Conservation (phyloP, 2,797 vertebrate species). For the Botia almorhae region DNA sequence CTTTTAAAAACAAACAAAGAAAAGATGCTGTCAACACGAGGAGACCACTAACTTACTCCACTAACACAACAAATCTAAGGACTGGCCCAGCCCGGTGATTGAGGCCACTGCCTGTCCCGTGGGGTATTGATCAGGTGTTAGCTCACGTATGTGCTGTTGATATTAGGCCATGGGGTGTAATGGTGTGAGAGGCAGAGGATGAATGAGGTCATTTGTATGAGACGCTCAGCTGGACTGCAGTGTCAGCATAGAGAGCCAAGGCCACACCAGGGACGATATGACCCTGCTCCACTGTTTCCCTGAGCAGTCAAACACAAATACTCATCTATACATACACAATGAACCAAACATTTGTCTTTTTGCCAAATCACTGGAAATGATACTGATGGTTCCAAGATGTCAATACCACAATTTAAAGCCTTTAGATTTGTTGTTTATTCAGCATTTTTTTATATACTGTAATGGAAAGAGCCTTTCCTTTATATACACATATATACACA, state of each 20-base stretch:
- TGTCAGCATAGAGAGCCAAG: slow-evolving; percentile 77
- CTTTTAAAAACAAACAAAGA: slow-evolving; percentile 44
- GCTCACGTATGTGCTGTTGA: slow-evolving; percentile 43
- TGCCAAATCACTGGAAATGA: not conserved
- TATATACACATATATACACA: not conserved
- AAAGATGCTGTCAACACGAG: slow-evolving; percentile 36
- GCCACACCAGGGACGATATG: slow-evolving; percentile 79
- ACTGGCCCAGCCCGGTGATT: slow-evolving; percentile 22
- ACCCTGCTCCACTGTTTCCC: slow-evolving; percentile 76
- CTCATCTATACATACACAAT: slow-evolving; percentile 25
- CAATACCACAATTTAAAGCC: not conserved
- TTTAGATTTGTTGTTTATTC: not conserved
- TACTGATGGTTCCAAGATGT: not conserved
- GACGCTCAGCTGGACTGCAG: slow-evolving; percentile 72
- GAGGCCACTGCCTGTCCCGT: slow-evolving; percentile 26
- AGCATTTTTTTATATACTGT: not conserved
- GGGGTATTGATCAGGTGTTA: slow-evolving; percentile 53
- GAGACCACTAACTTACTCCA: slow-evolving; percentile 43
- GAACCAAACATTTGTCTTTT: not conserved
- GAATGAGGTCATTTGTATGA: slow-evolving; percentile 84
- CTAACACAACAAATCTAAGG: slow-evolving; percentile 47
- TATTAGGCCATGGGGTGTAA: slow-evolving; percentile 72
- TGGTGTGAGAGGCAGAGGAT: slow-evolving; percentile 82
- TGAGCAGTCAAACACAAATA: slow-evolving; percentile 59
- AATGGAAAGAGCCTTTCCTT: not conserved